These are phyloP conservation scores for Silurus aristotelis DNA, from an alignment of 2,797 vertebrate species.

Conservation along the genomic window DNA sequence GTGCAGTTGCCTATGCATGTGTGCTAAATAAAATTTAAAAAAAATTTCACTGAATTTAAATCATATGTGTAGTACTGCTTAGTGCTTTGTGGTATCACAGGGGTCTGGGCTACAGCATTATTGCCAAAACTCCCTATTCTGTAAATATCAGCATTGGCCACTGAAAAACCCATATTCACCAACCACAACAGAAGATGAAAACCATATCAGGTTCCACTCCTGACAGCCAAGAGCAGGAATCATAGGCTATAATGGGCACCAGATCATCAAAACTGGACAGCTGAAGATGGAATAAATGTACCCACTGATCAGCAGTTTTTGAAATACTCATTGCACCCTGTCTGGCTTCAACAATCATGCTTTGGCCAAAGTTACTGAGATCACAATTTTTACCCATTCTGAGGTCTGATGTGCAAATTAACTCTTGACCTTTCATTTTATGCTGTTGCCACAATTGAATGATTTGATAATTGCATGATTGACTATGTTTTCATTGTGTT, in stretches of 20 bases:
- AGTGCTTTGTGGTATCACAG: background rate
- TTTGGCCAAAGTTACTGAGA: background rate
- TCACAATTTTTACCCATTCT: background rate
- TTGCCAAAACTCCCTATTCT: background rate
- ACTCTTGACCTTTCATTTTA: background rate
- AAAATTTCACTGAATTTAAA: background rate
- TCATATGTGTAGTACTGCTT: background rate
- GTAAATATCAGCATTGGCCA: background rate
- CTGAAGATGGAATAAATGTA: background rate
- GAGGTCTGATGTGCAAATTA: background rate
- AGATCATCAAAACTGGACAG: background rate
- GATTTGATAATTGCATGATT: background rate
- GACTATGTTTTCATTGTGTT: background rate
- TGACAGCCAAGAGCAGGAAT: background rate
- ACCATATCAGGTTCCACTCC: background rate
- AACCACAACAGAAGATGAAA: background rate
- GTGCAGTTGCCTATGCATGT: background rate
- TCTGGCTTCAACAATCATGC: background rate
- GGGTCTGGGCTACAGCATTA: background rate
- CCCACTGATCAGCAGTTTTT: background rate
- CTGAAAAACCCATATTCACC: background rate
- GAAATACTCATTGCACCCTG: background rate
- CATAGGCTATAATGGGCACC: background rate
- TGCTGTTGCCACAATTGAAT: background rate
- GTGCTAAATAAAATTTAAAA: background rate